phyloP scores from a whole-genome alignment of 2,113 vertebrate species.

The Choloepus hoffmanni region DNA sequence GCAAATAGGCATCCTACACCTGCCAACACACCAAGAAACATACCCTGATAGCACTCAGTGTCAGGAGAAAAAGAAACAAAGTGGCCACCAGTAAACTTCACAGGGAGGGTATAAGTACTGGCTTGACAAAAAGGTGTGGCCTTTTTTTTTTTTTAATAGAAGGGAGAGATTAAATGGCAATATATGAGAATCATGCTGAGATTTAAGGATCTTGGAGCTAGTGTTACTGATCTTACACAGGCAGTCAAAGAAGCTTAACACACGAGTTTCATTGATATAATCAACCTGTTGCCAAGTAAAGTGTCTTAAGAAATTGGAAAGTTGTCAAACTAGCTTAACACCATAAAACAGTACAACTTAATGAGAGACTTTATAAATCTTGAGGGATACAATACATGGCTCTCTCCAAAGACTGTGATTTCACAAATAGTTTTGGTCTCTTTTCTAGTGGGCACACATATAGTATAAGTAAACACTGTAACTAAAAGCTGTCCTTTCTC shows the following conservation, averaged over 20 bases:
- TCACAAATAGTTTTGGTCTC: slow-evolving; percentile 11
- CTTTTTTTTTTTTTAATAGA: slow-evolving; percentile 6
- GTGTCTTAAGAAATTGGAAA: slow-evolving; percentile 69
- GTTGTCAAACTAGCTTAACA: slow-evolving; percentile 68
- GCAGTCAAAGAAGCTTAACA: slow-evolving; percentile 57
- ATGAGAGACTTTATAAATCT: slow-evolving; percentile 58
- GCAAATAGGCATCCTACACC: neutral
- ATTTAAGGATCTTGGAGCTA: slow-evolving; percentile 4
- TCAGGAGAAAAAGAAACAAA: neutral
- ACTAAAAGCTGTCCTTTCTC: neutral
- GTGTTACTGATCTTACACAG: neutral
- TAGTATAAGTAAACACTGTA: neutral
- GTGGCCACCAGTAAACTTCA: neutral
- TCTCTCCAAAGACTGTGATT: slow-evolving; percentile 29
- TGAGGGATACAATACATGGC: slow-evolving; percentile 29
- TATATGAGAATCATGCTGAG: neutral
- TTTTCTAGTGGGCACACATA: neutral
- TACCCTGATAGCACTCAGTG: neutral
- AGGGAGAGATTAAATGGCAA: slow-evolving; percentile 11
- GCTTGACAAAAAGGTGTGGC: neutral
- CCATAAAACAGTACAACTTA: slow-evolving; percentile 55
- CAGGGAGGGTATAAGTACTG: neutral
- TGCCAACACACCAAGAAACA: neutral
- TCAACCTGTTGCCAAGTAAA: slow-evolving; percentile 72
- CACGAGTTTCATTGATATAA: slow-evolving; percentile 58